These are phyloP conservation scores for Amblyornis subalaris DNA, from an alignment of 2,113 vertebrate species.

Conservation along the genomic window DNA sequence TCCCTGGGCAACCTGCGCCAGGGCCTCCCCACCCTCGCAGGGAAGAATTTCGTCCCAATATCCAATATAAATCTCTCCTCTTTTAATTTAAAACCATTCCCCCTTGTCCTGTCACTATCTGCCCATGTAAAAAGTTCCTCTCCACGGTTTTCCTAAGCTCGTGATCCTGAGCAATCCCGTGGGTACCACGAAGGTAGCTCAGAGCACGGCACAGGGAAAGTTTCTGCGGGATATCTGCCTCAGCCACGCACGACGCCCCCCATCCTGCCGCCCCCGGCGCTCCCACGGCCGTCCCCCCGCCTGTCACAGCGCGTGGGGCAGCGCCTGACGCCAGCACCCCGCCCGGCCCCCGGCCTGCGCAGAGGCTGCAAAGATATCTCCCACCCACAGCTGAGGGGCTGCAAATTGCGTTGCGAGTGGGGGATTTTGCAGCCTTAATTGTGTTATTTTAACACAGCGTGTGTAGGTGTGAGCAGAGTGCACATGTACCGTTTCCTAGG, in stretches of 20 bases:
- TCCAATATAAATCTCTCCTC: neutral
- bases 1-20: neutral
- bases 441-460: slow-evolving; percentile 52
- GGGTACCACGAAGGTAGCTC: fast-evolving
- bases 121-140: neutral
- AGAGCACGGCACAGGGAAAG: fast-evolving
- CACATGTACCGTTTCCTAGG: slow-evolving; percentile 55
- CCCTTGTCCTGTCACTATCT: neutral
- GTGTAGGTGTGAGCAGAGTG: slow-evolving; percentile 60
- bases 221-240: neutral
- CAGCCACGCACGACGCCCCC: neutral
- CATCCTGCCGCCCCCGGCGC: fast-evolving
- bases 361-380: slow-evolving; percentile 50
- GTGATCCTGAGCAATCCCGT: fast-evolving
- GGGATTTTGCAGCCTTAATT: slow-evolving; percentile 60
- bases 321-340: neutral
- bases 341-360: slow-evolving; percentile 2
- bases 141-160: fast-evolving
- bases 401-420: slow-evolving; percentile 39
- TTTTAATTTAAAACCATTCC: neutral
- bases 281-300: neutral
- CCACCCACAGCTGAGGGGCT: slow-evolving; percentile 49
- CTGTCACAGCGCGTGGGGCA: slow-evolving; percentile 12
- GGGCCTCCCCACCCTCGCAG: neutral
- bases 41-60: neutral